Base-by-base conservation (phyloP, 1,140 invertebrate genomes). In the Gryon sp. region DNA sequence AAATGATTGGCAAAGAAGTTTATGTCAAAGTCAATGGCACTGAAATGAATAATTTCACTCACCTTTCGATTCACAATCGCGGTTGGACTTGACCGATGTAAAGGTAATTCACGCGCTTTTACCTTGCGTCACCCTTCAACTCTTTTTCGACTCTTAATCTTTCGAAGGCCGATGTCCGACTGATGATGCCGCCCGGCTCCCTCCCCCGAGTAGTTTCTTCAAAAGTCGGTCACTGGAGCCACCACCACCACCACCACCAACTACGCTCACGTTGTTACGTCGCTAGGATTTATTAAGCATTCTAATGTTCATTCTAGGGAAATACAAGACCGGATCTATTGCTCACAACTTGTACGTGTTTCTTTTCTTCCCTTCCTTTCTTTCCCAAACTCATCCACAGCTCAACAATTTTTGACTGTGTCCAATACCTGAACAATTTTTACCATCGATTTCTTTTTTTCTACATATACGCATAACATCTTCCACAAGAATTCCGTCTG, bases 141-240 rank as follows among this genome's bases (percentile, higher is more conserved):
- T 84, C 79, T 84, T 87, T 87, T 86, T 85, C 74, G 83, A 84
- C 84, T 87, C 84, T 87, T 84, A 84, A 84, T 86, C 85, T 88
- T 85, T 82, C 85, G 84, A 80, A 86, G 85, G 83, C 85, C 84
- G 86, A 87, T 88, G 85, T 85, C 81, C 83, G 85, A 87, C 86
- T 87, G 85, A 87, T 86, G 86, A 87, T 87, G 82, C 83, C 83
- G 78, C 84, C 82, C 80, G 82, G 83, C 82, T 86, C 83, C 85
- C 84, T 85, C 83, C 83, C 78, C 69, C 68, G 66, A 66, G 82
- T 83, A 79, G 80, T 82, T 82, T 80, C 84, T 83, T 81, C 70
- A 82, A 84, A 87, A 87, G 86, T 87, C 85, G 86, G 86, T 87
- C 86, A 85, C 52, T 41, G 63, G 79, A 82, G 83, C 85, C 85